Percentiles rank a stretch among this genome's conserved stretches.
phyloP scores from a whole-genome alignment of 2,888 invertebrate genomes.

The Acleris literana region DNA sequence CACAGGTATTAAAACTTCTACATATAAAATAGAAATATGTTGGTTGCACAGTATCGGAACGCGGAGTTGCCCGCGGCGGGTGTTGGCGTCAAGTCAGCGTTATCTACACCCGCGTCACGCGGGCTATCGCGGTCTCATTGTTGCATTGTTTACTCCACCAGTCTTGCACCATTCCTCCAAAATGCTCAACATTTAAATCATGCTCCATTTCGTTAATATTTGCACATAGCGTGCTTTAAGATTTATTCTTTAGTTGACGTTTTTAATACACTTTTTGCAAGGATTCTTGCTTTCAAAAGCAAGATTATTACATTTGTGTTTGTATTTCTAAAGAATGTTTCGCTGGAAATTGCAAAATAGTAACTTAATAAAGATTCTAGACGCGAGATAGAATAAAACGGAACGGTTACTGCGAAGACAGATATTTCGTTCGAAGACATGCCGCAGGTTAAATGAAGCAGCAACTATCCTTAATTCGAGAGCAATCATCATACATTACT shows the following conservation, averaged over 20 bases:
- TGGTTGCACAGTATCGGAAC: slow-evolving; percentile 26
- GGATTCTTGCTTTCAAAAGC: no score
- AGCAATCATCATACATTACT: no score
- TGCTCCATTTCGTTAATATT: background rate
- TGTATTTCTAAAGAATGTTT: background rate
- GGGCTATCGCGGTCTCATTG: slow-evolving; percentile 32
- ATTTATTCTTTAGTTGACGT: background rate
- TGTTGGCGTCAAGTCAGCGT: slow-evolving; percentile 42
- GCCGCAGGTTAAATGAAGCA: no score
- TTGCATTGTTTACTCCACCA: slow-evolving; percentile 29
- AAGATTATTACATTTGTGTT: background rate
- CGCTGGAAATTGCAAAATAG: background rate
- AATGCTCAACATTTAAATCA: slow-evolving; percentile 23
- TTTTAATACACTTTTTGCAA: background rate
- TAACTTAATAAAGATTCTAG: background rate
- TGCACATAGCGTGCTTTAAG: slow-evolving; percentile 1
- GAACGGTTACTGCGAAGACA: background rate
- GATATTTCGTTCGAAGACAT: background rate
- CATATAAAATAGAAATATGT: background rate
- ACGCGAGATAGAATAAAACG: background rate
- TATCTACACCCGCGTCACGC: slow-evolving; percentile 44
- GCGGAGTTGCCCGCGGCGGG: slow-evolving; percentile 33
- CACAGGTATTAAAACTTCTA: background rate
- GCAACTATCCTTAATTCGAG: no score
- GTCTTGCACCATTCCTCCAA: slow-evolving; percentile 22